Base-by-base conservation (phyloP, 2,888 invertebrate species). In the Lochmaea crataegi region DNA sequence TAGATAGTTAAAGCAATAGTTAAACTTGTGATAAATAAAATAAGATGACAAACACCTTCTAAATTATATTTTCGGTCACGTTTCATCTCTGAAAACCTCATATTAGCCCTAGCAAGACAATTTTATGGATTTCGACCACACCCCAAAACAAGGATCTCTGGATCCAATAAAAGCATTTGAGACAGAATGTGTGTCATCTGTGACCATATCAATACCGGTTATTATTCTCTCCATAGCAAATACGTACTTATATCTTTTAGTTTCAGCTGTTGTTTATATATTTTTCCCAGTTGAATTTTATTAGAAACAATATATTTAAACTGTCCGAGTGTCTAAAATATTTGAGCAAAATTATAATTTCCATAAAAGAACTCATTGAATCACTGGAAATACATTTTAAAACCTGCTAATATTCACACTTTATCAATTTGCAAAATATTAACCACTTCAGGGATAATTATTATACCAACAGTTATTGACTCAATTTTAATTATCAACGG, bases 31-130 rank as follows among this genome's bases (percentile, higher is more conserved):
- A 38, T 38, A 38, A 38, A 38, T 38, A 38, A 38, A 38, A 53
- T 18, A 18, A 10, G 53, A 53, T 10, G 53, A 16, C 26, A 32
- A 14, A 68, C 18, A 68, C 32, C 32, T 32, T 32, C 10, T 68
- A 63, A 77, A 76, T 80, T 79, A 77, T 78, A 76, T 79, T 78
- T 78, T 77, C 69, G 74, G 79, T 80, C 80, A 80, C 80, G 80
- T 80, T 69, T 73, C 65, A 65, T 75, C 70, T 76, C 72, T 76
- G 48, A 53, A 53, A 53, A 16, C 53, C 61, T 61, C 71, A 58
- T 68, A 73, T 75, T n/a, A 6, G 22, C 70, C 72, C 72, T 74
- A 71, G 70, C 76, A 72, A 77, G 78, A 79, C 78, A 78, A 78
- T 78, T 71, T 70, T 77, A 71, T 61, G 69, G 76, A 76, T 65